Evolutionary conservation across 2,113 vertebrate genomes (phyloP), one percentile per base, ranked within the genome.

Genomic region (Archilochus colubris): DNA sequence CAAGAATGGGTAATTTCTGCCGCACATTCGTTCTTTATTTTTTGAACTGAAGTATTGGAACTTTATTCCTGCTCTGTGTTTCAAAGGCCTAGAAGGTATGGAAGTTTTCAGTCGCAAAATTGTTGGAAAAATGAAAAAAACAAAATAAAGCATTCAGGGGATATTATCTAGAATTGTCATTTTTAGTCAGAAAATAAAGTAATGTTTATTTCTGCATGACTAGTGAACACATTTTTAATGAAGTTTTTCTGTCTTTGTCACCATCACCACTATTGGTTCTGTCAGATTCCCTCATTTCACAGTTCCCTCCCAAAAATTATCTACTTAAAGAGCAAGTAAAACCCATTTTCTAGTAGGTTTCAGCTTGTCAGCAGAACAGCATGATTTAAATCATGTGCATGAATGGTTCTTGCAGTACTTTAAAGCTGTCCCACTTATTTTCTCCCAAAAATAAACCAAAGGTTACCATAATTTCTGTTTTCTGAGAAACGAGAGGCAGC

Each of bases 261-360:
- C 64, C 43, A 68, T 86, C 68, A 88, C 33, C 67, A 68, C 33
- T 81, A 30, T 61, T 84, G 33, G 36, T 95, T 24, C 57, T 88
- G 61, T 91, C 90, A 91, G 44, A 86, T 88, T 91, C 62, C 24
- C 46, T 88, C 58, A 78, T 79, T 91, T 95, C 76, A 77, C 28
- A 54, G 3, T 66, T 21, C 12, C 1, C 5, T 53, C 13, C 15
- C 10, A 3, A 12, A 85, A 68, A 93, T 92, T 87, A 79, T 51
- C 73, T 77, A 33, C 53, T 88, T 95, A 84, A 95, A 64, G 50
- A 95, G 62, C 58, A 82, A 88, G 36, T 68, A 94, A 93, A 96
- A 79, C 38, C 64, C 73, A 88, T 95, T 94, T 94, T 62, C 86
- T 79, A 61, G 43, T 75, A 54, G 22, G 36, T 90, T 94, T 90